These are phyloP conservation scores for Psilopogon haemacephalus DNA, from an alignment of 2,113 vertebrate genomes.

Conservation along the genomic window DNA sequence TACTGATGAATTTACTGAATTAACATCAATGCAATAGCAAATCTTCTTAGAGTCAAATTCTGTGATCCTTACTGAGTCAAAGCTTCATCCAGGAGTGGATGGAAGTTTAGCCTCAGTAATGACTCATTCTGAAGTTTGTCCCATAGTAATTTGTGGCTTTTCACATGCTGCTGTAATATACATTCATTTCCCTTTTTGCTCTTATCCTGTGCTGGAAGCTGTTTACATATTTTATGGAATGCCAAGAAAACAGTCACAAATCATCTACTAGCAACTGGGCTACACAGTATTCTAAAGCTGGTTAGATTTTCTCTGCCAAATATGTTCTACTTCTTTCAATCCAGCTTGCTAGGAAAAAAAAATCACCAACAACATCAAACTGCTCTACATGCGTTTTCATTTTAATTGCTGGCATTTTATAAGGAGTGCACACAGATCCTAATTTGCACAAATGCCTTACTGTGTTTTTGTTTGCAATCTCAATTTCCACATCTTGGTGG, in stretches of 20 bases:
- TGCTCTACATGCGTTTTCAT: constrained; percentile 4
- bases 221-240: background rate
- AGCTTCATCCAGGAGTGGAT: background rate
- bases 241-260: constrained; percentile 2
- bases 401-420: constrained; percentile 34
- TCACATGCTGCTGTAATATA: background rate
- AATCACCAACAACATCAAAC: background rate
- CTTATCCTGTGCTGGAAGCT: background rate
- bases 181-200: background rate
- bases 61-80: background rate
- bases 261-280: background rate
- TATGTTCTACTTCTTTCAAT: background rate
- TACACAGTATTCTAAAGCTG: background rate
- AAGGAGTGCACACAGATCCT: background rate
- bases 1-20: background rate
- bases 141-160: background rate
- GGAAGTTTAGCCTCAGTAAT: background rate
- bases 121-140: background rate
- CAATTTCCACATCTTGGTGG: constrained; percentile 14
- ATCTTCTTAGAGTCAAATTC: background rate
- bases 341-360: background rate
- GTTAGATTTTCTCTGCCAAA: constrained; percentile 35
- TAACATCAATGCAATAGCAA: background rate
- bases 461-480: constrained; percentile 4
- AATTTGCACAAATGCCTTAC: constrained; percentile 14